Base-by-base conservation (phyloP, 2,888 invertebrate species). In the Torymus auratus region DNA sequence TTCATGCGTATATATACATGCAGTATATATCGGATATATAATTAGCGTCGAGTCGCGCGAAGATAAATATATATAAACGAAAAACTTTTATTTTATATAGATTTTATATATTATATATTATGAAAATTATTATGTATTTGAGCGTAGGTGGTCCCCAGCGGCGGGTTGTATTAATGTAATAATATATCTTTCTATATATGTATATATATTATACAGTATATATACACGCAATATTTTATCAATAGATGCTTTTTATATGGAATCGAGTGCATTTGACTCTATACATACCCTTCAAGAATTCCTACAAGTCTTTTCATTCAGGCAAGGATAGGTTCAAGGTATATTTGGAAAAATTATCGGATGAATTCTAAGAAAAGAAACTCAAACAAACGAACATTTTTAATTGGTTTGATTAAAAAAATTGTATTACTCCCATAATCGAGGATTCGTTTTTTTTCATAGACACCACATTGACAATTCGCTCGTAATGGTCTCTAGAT, bases 391-490 rank as follows among this genome's bases (percentile, higher is more conserved):
- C 53, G 68, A 62, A 56, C 5, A 55, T 67, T 78, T 15, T 52
- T 0, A 70, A 58, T 70, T 69, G 28, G 41, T 82, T 82, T 80
- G 78, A 77, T 82, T 82, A 68, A 80, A 82, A 78, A 80, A 82
- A 80, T 78, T 87, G 86, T 86, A 86, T 87, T 86, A 86, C 85
- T 85, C 83, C 84, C 82, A 84, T 85, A 84, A 84, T 84, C 83
- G 82, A 86, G 85, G 84, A 85, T 84, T 85, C 83, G 79, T 83
- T 64, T 82, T 72, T 77, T 72, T 83, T 85, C 84, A 82, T 85
- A 86, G 85, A 87, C 86, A 86, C 85, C 85, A 86, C 85, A 85
- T 85, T 85, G 85, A 86, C 84, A 86, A 81, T 85, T 86, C 85
- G 84, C 83, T 84, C 83, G 77, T 85, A 85, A 86, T 86, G 86